Percentiles rank a stretch among this genome's conserved stretches.
Evolutionary conservation across 2,113 vertebrate species (phyloP).

Genomic region (Carassius gibelio): DNA sequence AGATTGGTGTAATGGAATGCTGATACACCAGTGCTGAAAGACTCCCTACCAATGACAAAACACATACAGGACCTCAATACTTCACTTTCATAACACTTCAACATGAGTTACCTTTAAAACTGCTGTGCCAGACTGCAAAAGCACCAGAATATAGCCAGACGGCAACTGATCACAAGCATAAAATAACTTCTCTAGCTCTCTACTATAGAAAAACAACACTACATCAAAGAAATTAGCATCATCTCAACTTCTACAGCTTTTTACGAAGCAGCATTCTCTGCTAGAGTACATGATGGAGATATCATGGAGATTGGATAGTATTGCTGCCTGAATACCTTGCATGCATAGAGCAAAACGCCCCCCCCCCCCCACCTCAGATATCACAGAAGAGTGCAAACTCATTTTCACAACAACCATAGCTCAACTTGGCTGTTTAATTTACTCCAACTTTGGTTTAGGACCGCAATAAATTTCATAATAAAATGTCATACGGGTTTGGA

Average conservation of each 20-base stretch:
- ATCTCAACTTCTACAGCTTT: not conserved
- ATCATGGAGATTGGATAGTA: not conserved
- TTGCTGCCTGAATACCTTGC: conserved; percentile 26
- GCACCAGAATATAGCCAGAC: not conserved
- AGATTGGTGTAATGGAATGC: conserved; percentile 88
- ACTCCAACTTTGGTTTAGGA: not conserved
- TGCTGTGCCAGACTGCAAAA: conserved; percentile 11
- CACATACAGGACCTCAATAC: conserved; percentile 15
- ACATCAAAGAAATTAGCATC: not conserved
- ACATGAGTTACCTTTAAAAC: conserved; percentile 23
- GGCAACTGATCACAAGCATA: not conserved
- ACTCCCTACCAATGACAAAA: conserved; percentile 77
- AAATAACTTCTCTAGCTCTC: not conserved
- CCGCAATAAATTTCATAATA: not conserved
- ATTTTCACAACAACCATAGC: not conserved
- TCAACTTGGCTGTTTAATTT: not conserved
- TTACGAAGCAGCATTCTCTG: not conserved
- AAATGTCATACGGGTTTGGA: not conserved
- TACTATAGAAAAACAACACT: not conserved
- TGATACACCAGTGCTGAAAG: conserved; percentile 90
- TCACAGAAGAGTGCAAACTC: not conserved
- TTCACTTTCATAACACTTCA: not conserved
- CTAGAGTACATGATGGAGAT: not conserved
- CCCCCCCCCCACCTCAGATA: not conserved
- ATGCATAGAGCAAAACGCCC: conserved; percentile 5